A percentile compares a stretch with the other conserved stretches of the same genome.
Evolutionary conservation across 2,113 vertebrate genomes (phyloP).

Genomic region (Marcusenius ussheri): DNA sequence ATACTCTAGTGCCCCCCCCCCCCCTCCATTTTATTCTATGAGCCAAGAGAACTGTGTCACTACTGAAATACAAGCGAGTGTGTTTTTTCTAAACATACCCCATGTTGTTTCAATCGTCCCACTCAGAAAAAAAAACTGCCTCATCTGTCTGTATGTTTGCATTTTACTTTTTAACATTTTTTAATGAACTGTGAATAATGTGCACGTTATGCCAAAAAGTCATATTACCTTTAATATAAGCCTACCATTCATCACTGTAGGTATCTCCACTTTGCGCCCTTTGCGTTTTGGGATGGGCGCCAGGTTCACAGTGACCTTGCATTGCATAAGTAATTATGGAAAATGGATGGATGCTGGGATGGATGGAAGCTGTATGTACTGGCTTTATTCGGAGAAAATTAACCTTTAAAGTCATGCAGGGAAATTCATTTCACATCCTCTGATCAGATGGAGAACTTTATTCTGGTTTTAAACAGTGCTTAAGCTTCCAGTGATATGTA

Average conservation of each 20-base stretch:
- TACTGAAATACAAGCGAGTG: not conserved
- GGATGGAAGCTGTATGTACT: not conserved
- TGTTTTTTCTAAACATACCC: not conserved
- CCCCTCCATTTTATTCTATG: not conserved
- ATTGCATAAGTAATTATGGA: not conserved
- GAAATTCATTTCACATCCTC: not conserved
- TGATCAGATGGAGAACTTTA: not conserved
- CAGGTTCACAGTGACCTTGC: not conserved
- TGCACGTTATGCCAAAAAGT: not conserved
- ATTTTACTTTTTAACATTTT: not conserved
- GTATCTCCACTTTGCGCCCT: not conserved
- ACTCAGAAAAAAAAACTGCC: not conserved
- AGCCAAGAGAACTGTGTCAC: not conserved
- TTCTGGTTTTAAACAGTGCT: not conserved
- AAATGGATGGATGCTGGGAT: not conserved
- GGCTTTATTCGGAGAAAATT: not conserved
- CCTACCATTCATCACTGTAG: not conserved
- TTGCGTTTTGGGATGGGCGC: not conserved
- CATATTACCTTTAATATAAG: not conserved
- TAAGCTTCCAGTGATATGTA: constrained; percentile 11
- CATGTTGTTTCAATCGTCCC: not conserved
- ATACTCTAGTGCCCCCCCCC: not conserved
- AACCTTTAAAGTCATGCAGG: not conserved
- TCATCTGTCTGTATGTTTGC: not conserved
- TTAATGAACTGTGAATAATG: not conserved